Conservation (phyloP, 2,113 vertebrate genomes). For the Campylomormyrus tamandua region DNA sequence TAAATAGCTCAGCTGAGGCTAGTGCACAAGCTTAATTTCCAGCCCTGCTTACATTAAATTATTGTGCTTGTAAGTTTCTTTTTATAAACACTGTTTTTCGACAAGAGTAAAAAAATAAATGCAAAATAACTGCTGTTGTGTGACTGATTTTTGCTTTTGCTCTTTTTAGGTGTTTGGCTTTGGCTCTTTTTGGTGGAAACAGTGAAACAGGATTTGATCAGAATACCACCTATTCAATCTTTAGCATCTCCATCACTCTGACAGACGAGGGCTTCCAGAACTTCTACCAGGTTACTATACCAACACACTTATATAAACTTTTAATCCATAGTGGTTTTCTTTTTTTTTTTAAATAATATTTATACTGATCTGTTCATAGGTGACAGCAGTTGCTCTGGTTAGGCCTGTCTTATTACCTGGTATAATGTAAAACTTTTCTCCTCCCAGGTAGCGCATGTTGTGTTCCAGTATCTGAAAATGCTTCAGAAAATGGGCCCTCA, state of each 20-base stretch:
- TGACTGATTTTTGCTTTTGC: neutral
- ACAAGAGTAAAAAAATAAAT: neutral
- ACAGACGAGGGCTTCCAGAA: slow-evolving; percentile 89
- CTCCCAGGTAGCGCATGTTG: slow-evolving; percentile 76
- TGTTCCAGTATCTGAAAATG: slow-evolving; percentile 97
- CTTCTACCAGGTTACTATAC: slow-evolving; percentile 75
- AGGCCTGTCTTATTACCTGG: slow-evolving; percentile 12
- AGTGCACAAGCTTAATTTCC: neutral
- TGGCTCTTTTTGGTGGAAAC: slow-evolving; percentile 89
- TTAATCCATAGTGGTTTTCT: neutral
- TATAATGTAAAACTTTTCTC: slow-evolving; percentile 21
- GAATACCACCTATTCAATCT: slow-evolving; percentile 90
- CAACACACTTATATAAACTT: neutral
- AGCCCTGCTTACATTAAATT: neutral
- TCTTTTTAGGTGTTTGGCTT: slow-evolving; percentile 77
- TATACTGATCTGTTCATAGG: neutral
- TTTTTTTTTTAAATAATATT: neutral
- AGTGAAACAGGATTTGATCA: slow-evolving; percentile 93
- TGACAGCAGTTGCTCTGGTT: neutral
- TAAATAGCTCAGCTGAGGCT: neutral
- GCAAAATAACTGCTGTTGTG: neutral
- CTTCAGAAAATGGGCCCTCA: slow-evolving; percentile 81
- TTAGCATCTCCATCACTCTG: slow-evolving; percentile 88
- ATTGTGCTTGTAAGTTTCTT: neutral
- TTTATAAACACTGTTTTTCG: neutral